A percentile compares a stretch with the other conserved stretches of the same genome.
phyloP scores from a whole-genome alignment of 2,797 vertebrate genomes.

The Gorsachius magnificus region DNA sequence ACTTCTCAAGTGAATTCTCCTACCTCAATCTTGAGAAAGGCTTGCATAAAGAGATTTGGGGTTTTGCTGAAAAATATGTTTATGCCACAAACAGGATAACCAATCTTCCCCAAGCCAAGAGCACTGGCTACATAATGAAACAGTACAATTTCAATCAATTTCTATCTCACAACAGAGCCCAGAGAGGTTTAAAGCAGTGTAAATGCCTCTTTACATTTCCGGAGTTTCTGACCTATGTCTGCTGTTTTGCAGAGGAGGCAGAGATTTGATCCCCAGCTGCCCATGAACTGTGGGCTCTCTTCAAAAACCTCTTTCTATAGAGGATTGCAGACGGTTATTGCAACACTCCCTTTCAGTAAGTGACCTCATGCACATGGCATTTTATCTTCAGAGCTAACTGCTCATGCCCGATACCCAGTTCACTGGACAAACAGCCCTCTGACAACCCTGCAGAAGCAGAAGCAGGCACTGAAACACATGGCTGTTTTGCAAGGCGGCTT shows the following conservation, averaged over 20 bases:
- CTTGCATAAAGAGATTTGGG: background rate
- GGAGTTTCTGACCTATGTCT: background rate
- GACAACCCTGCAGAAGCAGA: slow-evolving; percentile 36
- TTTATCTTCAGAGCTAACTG: slow-evolving; percentile 3
- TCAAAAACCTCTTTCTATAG: background rate
- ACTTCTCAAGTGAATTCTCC: background rate
- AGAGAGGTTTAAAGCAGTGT: background rate
- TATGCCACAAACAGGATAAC: background rate
- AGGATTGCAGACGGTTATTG: background rate
- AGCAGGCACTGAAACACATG: slow-evolving; percentile 20
- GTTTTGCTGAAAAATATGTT: background rate
- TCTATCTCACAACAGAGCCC: background rate
- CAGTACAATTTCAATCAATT: background rate
- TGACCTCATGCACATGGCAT: background rate
- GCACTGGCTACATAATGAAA: background rate
- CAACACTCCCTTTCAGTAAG: background rate
- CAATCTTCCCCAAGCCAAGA: background rate
- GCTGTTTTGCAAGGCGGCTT: slow-evolving; percentile 4
- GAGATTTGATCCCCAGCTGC: background rate
- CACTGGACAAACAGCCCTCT: slow-evolving; percentile 23
- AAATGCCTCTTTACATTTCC: background rate
- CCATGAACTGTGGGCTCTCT: background rate
- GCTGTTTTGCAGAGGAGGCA: background rate
- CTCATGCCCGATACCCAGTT: slow-evolving; percentile 24
- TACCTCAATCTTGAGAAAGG: background rate